Conservation (phyloP, 2,797 vertebrate genomes). For the Bryconaethiops microstoma region DNA sequence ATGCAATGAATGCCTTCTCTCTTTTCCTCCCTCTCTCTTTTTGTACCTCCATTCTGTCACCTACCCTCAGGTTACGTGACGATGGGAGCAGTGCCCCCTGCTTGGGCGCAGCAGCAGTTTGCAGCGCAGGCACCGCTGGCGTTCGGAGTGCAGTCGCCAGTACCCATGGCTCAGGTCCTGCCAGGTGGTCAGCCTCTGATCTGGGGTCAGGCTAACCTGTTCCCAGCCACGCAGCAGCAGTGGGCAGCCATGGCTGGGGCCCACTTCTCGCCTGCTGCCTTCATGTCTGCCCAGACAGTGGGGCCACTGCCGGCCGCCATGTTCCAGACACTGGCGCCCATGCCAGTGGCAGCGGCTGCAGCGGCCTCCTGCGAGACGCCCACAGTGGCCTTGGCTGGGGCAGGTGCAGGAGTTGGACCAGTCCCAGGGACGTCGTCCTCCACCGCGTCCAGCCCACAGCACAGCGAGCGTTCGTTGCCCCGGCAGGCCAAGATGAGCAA, state of each 20-base stretch:
- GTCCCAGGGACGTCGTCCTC: conserved; percentile 71
- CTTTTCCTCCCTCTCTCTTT: neutral
- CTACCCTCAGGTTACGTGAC: conserved; percentile 92
- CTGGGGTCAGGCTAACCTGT: conserved; percentile 95
- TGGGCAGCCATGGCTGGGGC: conserved; percentile 95
- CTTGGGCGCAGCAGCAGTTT: conserved; percentile 96
- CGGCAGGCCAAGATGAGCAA: conserved; percentile 82
- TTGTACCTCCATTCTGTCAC: neutral
- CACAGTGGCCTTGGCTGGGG: conserved; percentile 63
- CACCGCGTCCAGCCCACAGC: conserved; percentile 89
- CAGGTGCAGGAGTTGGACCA: conserved; percentile 52
- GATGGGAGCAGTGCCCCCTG: conserved; percentile 96
- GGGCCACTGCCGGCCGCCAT: conserved; percentile 95
- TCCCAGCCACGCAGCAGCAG: conserved; percentile 93
- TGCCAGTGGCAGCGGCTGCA: conserved; percentile 78
- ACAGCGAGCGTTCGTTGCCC: conserved; percentile 84
- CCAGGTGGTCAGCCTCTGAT: conserved; percentile 94
- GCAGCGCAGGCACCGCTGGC: conserved; percentile 89
- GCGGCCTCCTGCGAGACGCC: conserved; percentile 76
- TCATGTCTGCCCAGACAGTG: conserved; percentile 97
- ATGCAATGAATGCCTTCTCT: neutral
- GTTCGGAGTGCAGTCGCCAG: conserved; percentile 90
- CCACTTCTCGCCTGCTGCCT: conserved; percentile 94
- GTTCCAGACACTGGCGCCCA: conserved; percentile 94
- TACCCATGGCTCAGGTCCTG: conserved; percentile 93